Evolutionary conservation across 2,888 invertebrate genomes (phyloP).

Genomic region (Nomada fucata): DNA sequence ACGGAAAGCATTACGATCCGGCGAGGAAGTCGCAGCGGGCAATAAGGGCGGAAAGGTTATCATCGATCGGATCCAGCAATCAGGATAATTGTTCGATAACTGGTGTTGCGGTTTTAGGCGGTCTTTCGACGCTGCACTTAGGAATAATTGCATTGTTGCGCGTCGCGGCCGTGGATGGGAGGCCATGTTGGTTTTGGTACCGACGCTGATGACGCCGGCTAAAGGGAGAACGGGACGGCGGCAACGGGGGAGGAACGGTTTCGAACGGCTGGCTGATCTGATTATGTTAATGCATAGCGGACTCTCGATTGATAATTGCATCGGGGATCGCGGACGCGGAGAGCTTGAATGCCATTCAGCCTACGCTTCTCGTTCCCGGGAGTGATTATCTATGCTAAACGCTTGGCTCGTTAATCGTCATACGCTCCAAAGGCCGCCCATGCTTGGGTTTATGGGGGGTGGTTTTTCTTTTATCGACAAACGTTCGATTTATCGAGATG

Average conservation of each 20-base stretch:
- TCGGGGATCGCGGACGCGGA: conserved; percentile 69
- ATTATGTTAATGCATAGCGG: conserved; percentile 79
- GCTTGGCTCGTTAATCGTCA: conserved; percentile 74
- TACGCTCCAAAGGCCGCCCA: conserved; percentile 41
- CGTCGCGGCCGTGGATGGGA: conserved; percentile 38
- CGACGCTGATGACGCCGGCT: conserved; percentile 50
- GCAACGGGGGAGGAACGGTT: conserved; percentile 40
- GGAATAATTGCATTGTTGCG: conserved; percentile 65
- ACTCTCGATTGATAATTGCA: conserved; percentile 80
- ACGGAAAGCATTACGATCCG: conserved; percentile 18
- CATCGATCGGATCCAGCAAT: conserved; percentile 53
- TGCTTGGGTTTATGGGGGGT: neutral
- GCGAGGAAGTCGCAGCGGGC: no score
- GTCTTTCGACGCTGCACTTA: conserved; percentile 58
- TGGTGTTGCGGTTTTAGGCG: conserved; percentile 48
- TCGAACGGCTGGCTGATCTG: conserved; percentile 74
- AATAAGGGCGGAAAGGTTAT: conserved; percentile 19
- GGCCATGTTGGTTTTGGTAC: conserved; percentile 59
- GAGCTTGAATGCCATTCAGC: conserved; percentile 64
- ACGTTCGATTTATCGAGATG: conserved; percentile 8
- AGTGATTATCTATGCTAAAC: conserved; percentile 81
- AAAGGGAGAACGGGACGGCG: conserved; percentile 19
- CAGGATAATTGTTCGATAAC: conserved; percentile 58
- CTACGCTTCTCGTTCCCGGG: conserved; percentile 72
- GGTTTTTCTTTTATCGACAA: conserved; percentile 1